phyloP scores from a whole-genome alignment of 2,797 vertebrate species.

The Chelidonichthys spinosus region DNA sequence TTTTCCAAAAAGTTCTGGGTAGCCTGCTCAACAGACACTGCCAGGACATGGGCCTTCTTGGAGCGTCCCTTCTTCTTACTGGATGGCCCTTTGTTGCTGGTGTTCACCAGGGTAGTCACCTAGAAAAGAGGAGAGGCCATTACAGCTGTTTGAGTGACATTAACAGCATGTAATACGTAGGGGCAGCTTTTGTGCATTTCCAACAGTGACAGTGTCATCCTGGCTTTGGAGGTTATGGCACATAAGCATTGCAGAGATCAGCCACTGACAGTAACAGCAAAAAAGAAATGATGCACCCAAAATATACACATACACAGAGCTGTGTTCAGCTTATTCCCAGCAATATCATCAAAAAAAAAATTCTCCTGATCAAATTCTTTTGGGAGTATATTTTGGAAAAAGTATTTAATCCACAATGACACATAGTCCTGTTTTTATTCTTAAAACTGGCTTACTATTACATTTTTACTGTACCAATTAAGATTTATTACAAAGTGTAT shows the following conservation, averaged over 20 bases:
- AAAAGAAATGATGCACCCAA: neutral
- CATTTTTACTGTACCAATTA: no score
- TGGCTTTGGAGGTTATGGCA: neutral
- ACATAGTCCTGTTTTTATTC: constrained; percentile 1
- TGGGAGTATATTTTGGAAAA: neutral
- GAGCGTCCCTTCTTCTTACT: constrained; percentile 99
- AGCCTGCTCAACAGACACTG: constrained; percentile 97
- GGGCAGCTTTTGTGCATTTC: neutral
- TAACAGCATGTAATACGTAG: neutral
- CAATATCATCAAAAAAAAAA: neutral
- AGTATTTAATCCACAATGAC: neutral
- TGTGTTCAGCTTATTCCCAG: neutral
- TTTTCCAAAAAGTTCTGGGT: constrained; percentile 99
- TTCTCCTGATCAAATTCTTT: neutral
- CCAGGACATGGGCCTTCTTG: constrained; percentile 98
- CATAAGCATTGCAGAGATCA: neutral
- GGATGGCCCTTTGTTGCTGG: constrained; percentile 97
- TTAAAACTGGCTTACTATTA: no score
- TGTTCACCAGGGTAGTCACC: constrained; percentile 99
- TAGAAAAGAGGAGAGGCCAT: constrained; percentile 58
- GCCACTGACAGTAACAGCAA: neutral
- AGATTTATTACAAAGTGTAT: no score
- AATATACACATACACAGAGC: neutral
- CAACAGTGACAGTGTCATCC: neutral
- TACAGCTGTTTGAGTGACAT: neutral